Conservation (phyloP, 2,888 invertebrate species). For the Limnephilus marmoratus region DNA sequence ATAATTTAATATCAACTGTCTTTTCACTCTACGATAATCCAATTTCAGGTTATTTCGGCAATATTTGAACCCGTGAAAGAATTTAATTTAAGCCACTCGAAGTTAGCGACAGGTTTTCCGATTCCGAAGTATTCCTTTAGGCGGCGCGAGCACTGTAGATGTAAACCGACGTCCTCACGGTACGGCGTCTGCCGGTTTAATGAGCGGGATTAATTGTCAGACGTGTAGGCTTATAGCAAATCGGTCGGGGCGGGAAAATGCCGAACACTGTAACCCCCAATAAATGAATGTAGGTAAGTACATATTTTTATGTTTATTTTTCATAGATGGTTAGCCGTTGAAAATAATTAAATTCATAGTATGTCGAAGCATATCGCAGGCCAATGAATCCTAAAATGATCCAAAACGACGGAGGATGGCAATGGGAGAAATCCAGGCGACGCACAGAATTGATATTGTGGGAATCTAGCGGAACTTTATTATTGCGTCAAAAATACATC, state of each 20-base stretch:
- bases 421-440: background rate
- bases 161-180: constrained; percentile 11
- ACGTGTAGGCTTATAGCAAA: constrained; percentile 34
- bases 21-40: background rate
- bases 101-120: constrained; percentile 11
- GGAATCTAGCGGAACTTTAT: no score
- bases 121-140: background rate
- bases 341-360: no score
- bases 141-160: background rate
- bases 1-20: background rate
- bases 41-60: background rate
- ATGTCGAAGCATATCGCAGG: background rate
- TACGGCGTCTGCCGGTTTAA: constrained; percentile 35
- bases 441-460: no score
- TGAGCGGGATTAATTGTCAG: constrained; percentile 41
- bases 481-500: no score
- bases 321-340: no score
- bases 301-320: no score
- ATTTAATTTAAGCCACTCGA: background rate
- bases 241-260: background rate
- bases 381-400: background rate
- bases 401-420: background rate
- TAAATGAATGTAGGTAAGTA: background rate
- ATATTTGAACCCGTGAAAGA: background rate
- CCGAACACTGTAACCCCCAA: background rate